Base-by-base conservation (phyloP, 2,113 vertebrate species). In the Felis catus region DNA sequence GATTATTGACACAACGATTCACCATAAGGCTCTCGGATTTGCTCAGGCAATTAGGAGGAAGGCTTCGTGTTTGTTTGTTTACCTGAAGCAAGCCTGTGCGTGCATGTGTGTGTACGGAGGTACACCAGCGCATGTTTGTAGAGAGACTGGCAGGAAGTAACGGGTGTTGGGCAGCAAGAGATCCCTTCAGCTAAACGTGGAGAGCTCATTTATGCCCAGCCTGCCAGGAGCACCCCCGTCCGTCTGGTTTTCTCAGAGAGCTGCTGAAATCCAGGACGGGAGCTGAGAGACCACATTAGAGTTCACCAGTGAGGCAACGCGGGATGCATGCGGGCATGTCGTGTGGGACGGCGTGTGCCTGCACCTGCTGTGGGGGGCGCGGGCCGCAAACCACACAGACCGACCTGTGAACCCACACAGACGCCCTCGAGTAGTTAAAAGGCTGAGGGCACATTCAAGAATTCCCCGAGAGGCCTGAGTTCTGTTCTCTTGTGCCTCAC, bases 341-440 rank as follows among this genome's bases (percentile, higher is more conserved):
- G 51, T 51, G 51, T 45, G 13, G 51, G 51, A 3, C 58, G 4
- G 2, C 7, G 3, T 1, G 7, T 1, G 23, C 70, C 51, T 25
- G 23, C 2, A 11, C 2, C 48, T 1, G 29, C 16, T 0, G 7
- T 0, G 0, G 2, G 2, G 7, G 1, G 5, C 3, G 4, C 3
- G 0, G 25, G 78, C 4, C 7, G 0, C 18, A 29, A 23, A 45
- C 53, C 18, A 2, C 19, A 14, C 27, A 4, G 4, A 53, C 11
- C 9, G 33, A 16, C 15, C 36, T 1, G 9, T 14, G 18, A 3
- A 6, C 3, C 15, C 3, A 11, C 14, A 19, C 1, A 21, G 19
- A 33, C 39, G 0, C 2, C 10, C 51, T 76, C 4, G 0, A 1
- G 39, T 9, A 1, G 13, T 8, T 14, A 5, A 31, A 31, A 6